Base-by-base conservation (phyloP, 2,797 vertebrate species). In the Antrozous pallidus region DNA sequence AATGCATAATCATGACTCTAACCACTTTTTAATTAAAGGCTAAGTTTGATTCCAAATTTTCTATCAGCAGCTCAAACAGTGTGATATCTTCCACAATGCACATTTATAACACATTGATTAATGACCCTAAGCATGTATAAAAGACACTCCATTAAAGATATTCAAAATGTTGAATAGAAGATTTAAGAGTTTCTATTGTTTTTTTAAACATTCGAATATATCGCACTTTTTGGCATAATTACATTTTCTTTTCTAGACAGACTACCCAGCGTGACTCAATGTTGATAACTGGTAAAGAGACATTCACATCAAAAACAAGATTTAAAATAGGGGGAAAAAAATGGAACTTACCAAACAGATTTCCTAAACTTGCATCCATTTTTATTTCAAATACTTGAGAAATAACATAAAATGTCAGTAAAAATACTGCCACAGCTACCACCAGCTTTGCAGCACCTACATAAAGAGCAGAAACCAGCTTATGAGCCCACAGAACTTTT, bases 361-460 rank as follows among this genome's bases (percentile, higher is more conserved):
- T 98, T 88, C 98, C 97, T 89, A 99, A 97, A 80, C 98, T 99
- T 70, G 99, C 98, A 94, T 99, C 99, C 97, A 98, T 98, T 97
- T 99, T 99, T 42, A 99, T 99, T 96, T 99, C 99, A 77, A 99
- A 98, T 91, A 99, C 98, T 97, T 99, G 99, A 95, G 99, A 99
- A 90, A 98, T 98, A 97, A 99, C 97, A 96, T 99, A 99, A 91
- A 99, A 98, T 0, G 97, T 99, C 33, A 99, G 87, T 94, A 99
- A 96, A 97, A 99, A 99, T n/a, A 98, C 97, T 45, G 98, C 98
- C 81, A 99, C 13, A 9, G 99, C 97, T 17, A 98, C 98, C 71
- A 98, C 97, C 84, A 99, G 97, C 98, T 99, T 99, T 69, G 99
- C 96, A 92, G 99, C 95, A 97, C 99, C 99, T 99, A 90, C 83